phyloP scores from a whole-genome alignment of 2,888 invertebrate genomes.

The Melitaea athalia region DNA sequence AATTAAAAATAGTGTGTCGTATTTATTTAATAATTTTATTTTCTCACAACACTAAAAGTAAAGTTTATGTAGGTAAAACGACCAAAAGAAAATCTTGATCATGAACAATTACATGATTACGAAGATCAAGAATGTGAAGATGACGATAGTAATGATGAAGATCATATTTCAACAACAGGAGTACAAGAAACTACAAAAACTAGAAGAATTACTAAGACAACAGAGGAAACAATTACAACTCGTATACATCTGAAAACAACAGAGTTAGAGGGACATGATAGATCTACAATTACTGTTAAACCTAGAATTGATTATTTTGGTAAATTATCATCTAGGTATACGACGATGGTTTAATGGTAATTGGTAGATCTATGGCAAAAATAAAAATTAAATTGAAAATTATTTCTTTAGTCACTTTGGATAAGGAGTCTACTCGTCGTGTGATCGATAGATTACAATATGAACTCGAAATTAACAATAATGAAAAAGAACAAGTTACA shows the following conservation, averaged over 20 bases:
- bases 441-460: slow-evolving; percentile 25
- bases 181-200: not conserved
- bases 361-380: too few species aligned
- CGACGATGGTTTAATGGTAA: not conserved
- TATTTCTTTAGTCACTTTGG: not conserved
- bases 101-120: slow-evolving; percentile 29
- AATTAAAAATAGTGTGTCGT: too few species aligned
- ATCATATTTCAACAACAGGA: not conserved
- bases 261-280: not conserved
- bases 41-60: not conserved
- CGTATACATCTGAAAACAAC: not conserved
- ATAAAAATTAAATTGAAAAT: not conserved
- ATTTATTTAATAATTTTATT: too few species aligned
- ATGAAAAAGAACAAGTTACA: slow-evolving; percentile 7
- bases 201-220: not conserved
- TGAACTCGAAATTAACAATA: slow-evolving; percentile 20
- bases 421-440: slow-evolving; percentile 5
- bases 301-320: not conserved
- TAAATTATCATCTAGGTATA: not conserved
- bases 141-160: slow-evolving; percentile 4
- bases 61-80: slow-evolving; percentile 19
- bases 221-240: not conserved
- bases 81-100: slow-evolving; percentile 11
- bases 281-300: not conserved
- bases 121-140: slow-evolving; percentile 16